Evolutionary conservation across 2,113 vertebrate genomes (phyloP), one percentile per base, ranked within the genome.

Genomic region (Equus quagga): DNA sequence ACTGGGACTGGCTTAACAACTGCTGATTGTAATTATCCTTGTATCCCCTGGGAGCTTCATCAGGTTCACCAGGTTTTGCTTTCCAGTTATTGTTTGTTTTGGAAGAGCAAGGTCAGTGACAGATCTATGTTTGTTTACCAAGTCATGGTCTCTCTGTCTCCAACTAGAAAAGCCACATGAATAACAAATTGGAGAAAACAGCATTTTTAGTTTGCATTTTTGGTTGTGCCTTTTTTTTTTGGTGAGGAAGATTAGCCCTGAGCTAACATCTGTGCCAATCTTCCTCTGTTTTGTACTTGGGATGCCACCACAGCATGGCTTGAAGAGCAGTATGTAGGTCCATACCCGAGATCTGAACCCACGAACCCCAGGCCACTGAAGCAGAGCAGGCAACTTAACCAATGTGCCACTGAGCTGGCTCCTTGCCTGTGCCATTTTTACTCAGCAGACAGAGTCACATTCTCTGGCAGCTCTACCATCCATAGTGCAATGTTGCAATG

Each of bases 21-120:
- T 33, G 6, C 12, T 56, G 17, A 5, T n/a, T 17, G 0, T 65
- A 81, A 94, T 84, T 64, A 33, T 49, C 67, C 17, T 73, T 79
- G 44, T 60, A 58, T 82, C 58, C 36, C 33, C 26, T 21, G 9
- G 24, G 46, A 67, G 49, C 4, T 73, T 91, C 6, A 8, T 28
- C 62, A 36, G 73, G 56, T 49, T 96, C 44, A 58, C 31, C 14
- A n/a, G 0, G 1, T 36, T 84, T 97, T 92, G 46, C 58, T 94
- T 75, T 82, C 84, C 10, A 46, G 41, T 85, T 80, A 80, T 33
- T 78, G 17, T 86, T 89, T 69, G 15, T 51, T 95, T 97, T 24
- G 5, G 36, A 80, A 89, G 58, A 87, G 26, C 69, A 70, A 91
- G 44, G 58, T 90, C 89, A 96, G 33, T 72, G 60, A 92, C 26